Conservation (phyloP, 2,113 vertebrate species). For the Eublepharis macularius region DNA sequence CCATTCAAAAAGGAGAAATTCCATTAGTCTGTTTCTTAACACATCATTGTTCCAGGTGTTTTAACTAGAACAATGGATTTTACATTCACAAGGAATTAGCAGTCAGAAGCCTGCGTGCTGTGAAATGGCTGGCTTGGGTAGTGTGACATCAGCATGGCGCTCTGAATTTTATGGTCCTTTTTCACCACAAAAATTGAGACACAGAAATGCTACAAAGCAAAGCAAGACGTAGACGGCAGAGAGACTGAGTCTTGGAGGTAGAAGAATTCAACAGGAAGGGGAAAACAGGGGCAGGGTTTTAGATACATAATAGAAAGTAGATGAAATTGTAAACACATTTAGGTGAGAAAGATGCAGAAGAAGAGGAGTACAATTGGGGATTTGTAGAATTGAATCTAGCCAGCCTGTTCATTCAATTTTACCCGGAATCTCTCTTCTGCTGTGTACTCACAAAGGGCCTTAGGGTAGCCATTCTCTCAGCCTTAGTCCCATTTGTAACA, state of each 20-base stretch:
- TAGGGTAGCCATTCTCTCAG: too few species aligned
- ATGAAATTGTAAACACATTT: neutral
- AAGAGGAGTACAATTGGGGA: neutral
- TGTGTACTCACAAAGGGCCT: neutral
- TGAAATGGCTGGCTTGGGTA: slow-evolving; percentile 20
- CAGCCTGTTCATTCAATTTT: too few species aligned
- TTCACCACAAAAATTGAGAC: slow-evolving; percentile 6
- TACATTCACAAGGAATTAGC: slow-evolving; percentile 54
- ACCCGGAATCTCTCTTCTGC: neutral
- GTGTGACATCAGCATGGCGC: slow-evolving; percentile 7
- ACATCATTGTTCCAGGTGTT: slow-evolving; percentile 21
- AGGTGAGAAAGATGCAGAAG: neutral
- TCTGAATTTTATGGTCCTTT: slow-evolving; percentile 20
- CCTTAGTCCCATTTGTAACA: neutral
- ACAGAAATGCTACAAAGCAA: neutral
- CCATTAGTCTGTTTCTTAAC: slow-evolving; percentile 22
- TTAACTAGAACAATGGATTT: slow-evolving; percentile 56
- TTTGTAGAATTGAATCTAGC: too few species aligned
- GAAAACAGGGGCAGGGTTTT: neutral
- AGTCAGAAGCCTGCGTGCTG: slow-evolving; percentile 26
- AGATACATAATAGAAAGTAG: neutral
- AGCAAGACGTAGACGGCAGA: neutral
- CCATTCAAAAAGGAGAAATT: slow-evolving; percentile 53
- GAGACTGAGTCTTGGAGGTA: neutral
- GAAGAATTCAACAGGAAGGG: neutral